Base-by-base conservation (phyloP, 2,113 vertebrate species). In the Cebidichthys violaceus region DNA sequence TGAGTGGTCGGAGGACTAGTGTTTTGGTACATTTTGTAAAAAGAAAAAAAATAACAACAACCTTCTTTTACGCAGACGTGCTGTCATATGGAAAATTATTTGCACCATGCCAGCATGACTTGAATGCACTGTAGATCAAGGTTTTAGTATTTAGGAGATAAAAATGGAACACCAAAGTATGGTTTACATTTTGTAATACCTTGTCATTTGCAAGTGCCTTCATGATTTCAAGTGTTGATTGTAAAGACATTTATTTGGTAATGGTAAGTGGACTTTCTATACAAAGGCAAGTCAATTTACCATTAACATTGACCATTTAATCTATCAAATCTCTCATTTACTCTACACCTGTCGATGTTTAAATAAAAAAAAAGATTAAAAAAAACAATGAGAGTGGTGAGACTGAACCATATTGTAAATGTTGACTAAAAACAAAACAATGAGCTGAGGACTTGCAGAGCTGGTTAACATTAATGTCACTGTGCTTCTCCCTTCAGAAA, bases 401-500 rank as follows among this genome's bases (percentile, higher is more conserved):
- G 55, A 59, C 55, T 29, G 55, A 59, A 59, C 4, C 13, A 33
- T 57, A 57, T 5, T 57, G 55, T 57, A 29, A 27, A 50, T 50
- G 47, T 50, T 9, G 15, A 68, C 13, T 15, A n/a, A 41, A 67
- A 65, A 18, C 64, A 27, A 66, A 27, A 54, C 20, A 24, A 35
- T 54, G 6, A 35, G n/a, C 24, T 27, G 13, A 57, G 3, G n/a
- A 10, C 4, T 24, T 57, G 54, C 54, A 55, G 10, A 27, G 9
- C 24, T 11, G 29, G 2, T 15, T 14, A 59, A 27, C 39, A 43
- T 77, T 8, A 18, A 50, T 68, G 10, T 22, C 4, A 6, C 4
- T 41, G 37, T 86, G 29, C 69, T 59, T 88, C 27, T 84, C 43
- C 27, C 1, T 45, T 9, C 14, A 85, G 82, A 0, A 0, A 0